Conservation (phyloP, 2,113 vertebrate genomes). For the Sorex fumeus region DNA sequence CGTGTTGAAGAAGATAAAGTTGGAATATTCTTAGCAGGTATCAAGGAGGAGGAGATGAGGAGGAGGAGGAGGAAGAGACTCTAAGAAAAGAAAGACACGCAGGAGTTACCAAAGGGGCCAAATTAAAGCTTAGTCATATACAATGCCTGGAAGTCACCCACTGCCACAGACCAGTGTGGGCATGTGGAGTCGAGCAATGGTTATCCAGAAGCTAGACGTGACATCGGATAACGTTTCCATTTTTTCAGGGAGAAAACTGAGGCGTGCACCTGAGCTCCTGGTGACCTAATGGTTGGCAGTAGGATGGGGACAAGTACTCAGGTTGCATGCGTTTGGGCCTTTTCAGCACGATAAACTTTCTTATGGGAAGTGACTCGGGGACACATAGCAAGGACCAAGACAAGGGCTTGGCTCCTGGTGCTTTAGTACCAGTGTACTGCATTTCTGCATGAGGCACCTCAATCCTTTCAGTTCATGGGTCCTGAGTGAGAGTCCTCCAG, state of each 20-base stretch:
- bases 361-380: neutral
- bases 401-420: neutral
- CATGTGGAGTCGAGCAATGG: neutral
- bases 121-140: neutral
- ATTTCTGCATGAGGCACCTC: neutral
- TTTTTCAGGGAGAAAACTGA: slow-evolving; percentile 12
- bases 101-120: slow-evolving; percentile 63
- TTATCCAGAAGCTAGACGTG: neutral
- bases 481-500: neutral
- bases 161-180: neutral
- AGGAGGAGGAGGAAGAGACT: slow-evolving; percentile 71
- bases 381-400: neutral
- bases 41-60: slow-evolving; percentile 72
- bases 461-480: neutral
- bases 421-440: neutral
- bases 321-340: neutral
- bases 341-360: neutral
- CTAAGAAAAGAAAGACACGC: slow-evolving; percentile 77
- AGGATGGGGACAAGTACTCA: neutral
- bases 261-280: neutral
- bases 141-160: neutral
- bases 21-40: slow-evolving; percentile 74
- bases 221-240: neutral
- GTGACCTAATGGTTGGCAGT: neutral
- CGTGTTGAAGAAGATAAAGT: slow-evolving; percentile 73